phyloP scores from a whole-genome alignment of 2,888 invertebrate species.

The Cepaea hortensis region DNA sequence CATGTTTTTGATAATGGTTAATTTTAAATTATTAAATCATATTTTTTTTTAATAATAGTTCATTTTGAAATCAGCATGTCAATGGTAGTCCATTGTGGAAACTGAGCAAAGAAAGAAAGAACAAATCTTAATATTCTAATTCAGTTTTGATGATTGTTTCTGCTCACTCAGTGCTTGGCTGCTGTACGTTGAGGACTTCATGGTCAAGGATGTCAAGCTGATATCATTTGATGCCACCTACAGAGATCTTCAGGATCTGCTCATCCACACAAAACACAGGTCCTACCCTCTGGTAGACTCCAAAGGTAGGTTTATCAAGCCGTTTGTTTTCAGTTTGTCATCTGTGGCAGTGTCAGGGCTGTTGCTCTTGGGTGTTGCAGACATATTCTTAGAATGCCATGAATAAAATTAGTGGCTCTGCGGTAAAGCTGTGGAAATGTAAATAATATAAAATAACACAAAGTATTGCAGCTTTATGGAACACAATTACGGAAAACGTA shows the following conservation, averaged over 20 bases:
- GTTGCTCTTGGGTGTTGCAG: not conserved
- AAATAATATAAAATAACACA: too few species aligned
- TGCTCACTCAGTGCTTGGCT: constrained; percentile 87
- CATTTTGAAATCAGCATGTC: too few species aligned
- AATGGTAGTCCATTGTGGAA: too few species aligned
- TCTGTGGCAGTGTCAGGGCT: not conserved
- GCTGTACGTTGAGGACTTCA: constrained; percentile 96
- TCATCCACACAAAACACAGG: constrained; percentile 86
- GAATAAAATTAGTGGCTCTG: too few species aligned
- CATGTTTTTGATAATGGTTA: too few species aligned
- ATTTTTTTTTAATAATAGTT: too few species aligned
- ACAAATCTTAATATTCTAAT: not conserved
- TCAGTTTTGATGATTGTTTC: not conserved
- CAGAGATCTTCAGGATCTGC: constrained; percentile 88
- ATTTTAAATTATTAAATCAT: too few species aligned
- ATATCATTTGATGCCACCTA: constrained; percentile 88
- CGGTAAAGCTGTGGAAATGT: too few species aligned
- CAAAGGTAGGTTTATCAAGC: constrained; percentile 78
- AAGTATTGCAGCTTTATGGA: too few species aligned
- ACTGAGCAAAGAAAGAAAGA: too few species aligned
- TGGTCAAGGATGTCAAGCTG: constrained; percentile 82
- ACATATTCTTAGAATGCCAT: too few species aligned
- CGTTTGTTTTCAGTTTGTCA: not conserved
- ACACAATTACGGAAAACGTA: too few species aligned
- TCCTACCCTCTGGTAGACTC: constrained; percentile 96